Evolutionary conservation across 1,140 invertebrate genomes (phyloP), one percentile per base, ranked within the genome.

Genomic region (Sitobion miscanthi): DNA sequence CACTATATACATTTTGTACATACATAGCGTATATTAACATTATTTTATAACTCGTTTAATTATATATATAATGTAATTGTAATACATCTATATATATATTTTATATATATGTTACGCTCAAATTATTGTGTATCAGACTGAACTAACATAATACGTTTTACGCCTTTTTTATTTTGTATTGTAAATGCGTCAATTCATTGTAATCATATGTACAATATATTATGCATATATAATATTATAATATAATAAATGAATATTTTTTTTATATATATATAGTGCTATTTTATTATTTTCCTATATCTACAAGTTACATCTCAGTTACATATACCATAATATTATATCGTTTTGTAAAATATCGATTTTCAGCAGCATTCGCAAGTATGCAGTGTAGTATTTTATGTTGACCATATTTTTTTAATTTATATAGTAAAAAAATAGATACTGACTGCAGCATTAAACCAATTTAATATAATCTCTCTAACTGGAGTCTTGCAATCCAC

Each of bases 71-170:
- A 85, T 52, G 1, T 52, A 88, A 85, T 38, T 88, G 2, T 52
- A 88, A 85, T 38, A 42, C 20, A 38, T 47, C 4, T 30, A 49
- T n/a, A 47, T n/a, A 17, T 47, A 45, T 14, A 86, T 86, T 69
- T 30, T 85, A 85, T 38, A 49, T 82, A 82, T 77, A 91, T 91
- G 62, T 82, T 52, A 83, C 69, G 69, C 69, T 91, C 62, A 91
- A 91, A 77, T 82, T 83, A 91, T 91, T n/a, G 69, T 91, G 90
- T 91, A 91, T 91, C 69, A 91, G 90, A 91, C 90, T 91, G 90
- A 91, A 77, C 62, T 91, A 83, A 91, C 90, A 91, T 35, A 47
- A 82, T 89, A 89, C 47, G 49, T 89, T 89, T 89, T 89, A 89
- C 38, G 17, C 49, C 14, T 89, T 89, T 54, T 87, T 54, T 49